These are phyloP conservation scores for Archegozetes longisetosus DNA, from an alignment of 1,140 invertebrate genomes.

Conservation along the genomic window DNA sequence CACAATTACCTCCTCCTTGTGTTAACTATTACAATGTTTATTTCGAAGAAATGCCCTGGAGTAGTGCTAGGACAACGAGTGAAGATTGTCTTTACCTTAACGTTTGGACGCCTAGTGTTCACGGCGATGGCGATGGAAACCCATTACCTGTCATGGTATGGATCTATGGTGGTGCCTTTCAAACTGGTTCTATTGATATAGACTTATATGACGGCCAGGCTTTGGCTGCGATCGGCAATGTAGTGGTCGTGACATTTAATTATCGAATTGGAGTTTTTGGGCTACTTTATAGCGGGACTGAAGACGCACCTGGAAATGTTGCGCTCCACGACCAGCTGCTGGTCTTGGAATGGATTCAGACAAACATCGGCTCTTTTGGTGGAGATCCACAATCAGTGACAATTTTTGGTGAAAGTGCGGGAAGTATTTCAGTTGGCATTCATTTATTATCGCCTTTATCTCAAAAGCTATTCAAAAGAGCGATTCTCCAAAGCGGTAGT, in stretches of 20 bases:
- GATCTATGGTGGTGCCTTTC: constrained; percentile 23
- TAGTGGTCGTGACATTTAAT: constrained; percentile 19
- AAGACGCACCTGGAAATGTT: constrained; percentile 90
- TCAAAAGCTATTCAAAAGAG: constrained; percentile 59
- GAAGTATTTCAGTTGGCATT: constrained; percentile 77
- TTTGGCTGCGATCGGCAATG: constrained; percentile 12
- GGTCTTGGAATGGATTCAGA: constrained; percentile 76
- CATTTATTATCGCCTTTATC: constrained; percentile 73
- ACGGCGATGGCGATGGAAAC: neutral
- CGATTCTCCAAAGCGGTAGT: constrained; percentile 41
- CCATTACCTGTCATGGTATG: constrained; percentile 29
- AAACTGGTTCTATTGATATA: constrained; percentile 13
- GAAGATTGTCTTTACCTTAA: constrained; percentile 92
- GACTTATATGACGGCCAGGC: constrained; percentile 6
- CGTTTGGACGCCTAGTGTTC: constrained; percentile 56
- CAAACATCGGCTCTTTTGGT: constrained; percentile 82
- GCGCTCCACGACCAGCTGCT: constrained; percentile 79
- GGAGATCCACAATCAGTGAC: constrained; percentile 88
- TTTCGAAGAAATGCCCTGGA: neutral
- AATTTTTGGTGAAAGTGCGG: constrained; percentile 87
- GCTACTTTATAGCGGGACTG: constrained; percentile 76
- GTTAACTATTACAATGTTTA: neutral
- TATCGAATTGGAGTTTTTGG: constrained; percentile 63
- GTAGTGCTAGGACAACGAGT: constrained; percentile 24
- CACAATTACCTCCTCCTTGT: neutral